phyloP scores from a whole-genome alignment of 1,140 invertebrate species.

The Magallana angulata region DNA sequence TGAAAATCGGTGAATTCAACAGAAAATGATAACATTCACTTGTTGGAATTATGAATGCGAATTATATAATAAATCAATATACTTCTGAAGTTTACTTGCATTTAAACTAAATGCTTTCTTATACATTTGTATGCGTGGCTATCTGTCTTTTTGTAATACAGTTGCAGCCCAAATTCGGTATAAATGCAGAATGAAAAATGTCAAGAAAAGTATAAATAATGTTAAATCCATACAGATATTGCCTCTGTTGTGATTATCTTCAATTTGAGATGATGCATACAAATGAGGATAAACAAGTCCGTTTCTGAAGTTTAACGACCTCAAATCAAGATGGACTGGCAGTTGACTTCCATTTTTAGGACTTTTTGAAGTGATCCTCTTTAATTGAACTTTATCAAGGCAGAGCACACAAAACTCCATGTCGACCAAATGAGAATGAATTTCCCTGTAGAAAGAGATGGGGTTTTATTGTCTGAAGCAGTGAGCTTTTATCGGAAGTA shows the following conservation, averaged over 20 bases:
- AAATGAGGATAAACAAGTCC: background rate
- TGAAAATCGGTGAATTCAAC: background rate
- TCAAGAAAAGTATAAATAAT: background rate
- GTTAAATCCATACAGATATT: background rate
- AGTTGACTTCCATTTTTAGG: conserved; percentile 14
- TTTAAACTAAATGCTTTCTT: no score
- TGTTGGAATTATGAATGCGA: no score
- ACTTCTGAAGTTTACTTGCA: no score
- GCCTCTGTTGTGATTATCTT: background rate
- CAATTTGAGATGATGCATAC: conserved; percentile 7
- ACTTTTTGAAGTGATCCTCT: background rate
- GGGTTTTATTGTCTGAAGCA: no score
- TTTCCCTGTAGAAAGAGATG: no score
- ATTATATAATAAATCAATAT: no score
- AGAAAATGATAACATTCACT: no score
- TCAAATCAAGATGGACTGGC: background rate
- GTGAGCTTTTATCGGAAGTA: no score
- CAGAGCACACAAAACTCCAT: background rate
- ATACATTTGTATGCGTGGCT: no score
- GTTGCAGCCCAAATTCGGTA: no score
- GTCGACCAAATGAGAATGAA: background rate
- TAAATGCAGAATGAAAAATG: background rate
- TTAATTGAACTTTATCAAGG: conserved; percentile 3
- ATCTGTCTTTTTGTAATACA: no score
- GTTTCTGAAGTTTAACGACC: background rate